Base-by-base conservation (phyloP, 1,140 invertebrate genomes). In the Lasaia peninsularis region DNA sequence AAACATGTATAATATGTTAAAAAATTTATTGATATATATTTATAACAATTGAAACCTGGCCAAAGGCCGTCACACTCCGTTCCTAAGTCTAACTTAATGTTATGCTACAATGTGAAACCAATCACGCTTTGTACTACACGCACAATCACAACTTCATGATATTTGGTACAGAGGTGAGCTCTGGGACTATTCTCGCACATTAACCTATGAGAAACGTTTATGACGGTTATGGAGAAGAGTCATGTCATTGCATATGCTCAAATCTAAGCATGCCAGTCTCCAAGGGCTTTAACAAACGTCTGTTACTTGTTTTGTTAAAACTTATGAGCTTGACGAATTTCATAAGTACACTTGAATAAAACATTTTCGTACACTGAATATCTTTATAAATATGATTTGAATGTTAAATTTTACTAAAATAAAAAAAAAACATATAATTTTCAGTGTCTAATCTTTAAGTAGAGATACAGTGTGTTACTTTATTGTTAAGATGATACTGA, bases 1-100 rank as follows among this genome's bases (percentile, higher is more conserved):
- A 73, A 74, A 75, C 56, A 49, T 55, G 62, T 8, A 52, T 1
- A 65, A 63, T 64, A 64, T 44, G 63, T 80, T 86, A 86, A 83
- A 87, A 86, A 86, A 80, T 85, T 80, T 87, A 87, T 86, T 87
- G 76, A 84, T 84, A 84, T 86, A 82, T 83, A 73, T 73, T 85
- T 76, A 79, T 83, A 86, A 87, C 84, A 87, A 84, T 71, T 67
- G 73, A 71, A 60, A 63, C 55, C 49, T 65, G 69, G 62, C 62
- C 50, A 53, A 34, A 60, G 61, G 65, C 57, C 62, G 52, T 69
- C 53, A 56, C 53, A 56, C 28, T 31, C 53, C 24, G 37, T 20
- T 33, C 51, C 51, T 31, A 33, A 18, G 31, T 40, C 53, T 37
- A 37, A 44, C 53, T 40, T 35, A 53, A 35, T 53, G 32, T 53